These are phyloP conservation scores for Amphiprion clarkii DNA, from an alignment of 2,797 vertebrate species.

Conservation along the genomic window DNA sequence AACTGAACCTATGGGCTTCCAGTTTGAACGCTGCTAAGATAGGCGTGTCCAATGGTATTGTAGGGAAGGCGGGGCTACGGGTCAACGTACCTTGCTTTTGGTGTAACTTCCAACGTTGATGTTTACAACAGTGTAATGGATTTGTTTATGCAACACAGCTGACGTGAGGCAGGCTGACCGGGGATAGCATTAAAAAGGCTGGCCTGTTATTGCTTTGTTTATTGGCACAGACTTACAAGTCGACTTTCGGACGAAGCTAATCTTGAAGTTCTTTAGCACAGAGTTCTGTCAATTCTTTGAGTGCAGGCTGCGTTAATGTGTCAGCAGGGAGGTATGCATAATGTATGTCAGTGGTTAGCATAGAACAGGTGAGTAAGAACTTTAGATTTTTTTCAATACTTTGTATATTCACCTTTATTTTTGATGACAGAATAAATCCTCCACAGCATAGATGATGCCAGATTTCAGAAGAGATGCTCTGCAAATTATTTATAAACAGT, in stretches of 20 bases:
- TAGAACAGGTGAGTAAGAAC: no score
- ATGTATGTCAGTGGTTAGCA: no score
- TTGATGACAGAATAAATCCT: no score
- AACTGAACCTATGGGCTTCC: constrained; percentile 50
- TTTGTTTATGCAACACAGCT: constrained; percentile 70
- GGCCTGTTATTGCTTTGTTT: background rate
- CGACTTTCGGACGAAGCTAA: background rate
- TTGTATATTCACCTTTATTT: no score
- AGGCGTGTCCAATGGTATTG: constrained; percentile 43
- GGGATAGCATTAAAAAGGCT: background rate
- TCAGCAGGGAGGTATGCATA: background rate
- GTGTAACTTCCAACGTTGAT: constrained; percentile 67
- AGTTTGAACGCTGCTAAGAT: background rate
- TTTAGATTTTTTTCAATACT: no score
- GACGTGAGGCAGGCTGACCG: constrained; percentile 16
- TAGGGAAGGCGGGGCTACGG: constrained; percentile 62
- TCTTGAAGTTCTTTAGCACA: constrained; percentile 9
- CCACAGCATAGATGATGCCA: no score
- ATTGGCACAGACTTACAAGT: background rate
- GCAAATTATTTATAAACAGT: no score
- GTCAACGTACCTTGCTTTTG: constrained; percentile 68
- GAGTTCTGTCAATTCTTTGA: background rate
- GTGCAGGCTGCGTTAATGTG: background rate
- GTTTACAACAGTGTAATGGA: constrained; percentile 63
- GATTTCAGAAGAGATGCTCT: no score